A percentile compares a stretch with the other conserved stretches of the same genome.
Conservation (phyloP, 2,888 invertebrate species). For the Chouioia cunea region DNA sequence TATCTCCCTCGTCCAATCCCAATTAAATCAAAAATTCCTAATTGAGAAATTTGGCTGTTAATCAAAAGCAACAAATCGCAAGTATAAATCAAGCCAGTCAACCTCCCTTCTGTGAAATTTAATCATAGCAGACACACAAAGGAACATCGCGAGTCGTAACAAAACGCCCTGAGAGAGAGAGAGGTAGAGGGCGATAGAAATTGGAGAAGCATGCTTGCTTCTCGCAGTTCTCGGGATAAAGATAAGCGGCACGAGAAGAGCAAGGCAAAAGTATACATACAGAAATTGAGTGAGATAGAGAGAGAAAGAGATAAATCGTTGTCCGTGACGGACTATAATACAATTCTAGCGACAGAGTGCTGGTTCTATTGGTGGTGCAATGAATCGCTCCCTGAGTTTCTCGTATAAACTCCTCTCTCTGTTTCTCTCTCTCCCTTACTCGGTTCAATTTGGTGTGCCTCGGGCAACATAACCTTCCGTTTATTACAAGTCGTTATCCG, state of each 20-base stretch:
- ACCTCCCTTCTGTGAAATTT: too few species aligned
- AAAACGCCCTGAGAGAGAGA: too few species aligned
- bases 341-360: slow-evolving; percentile 24
- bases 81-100: too few species aligned
- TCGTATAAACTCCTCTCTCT: slow-evolving; percentile 27
- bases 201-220: too few species aligned
- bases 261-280: background rate
- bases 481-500: slow-evolving; percentile 53
- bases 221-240: background rate
- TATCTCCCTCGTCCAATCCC: too few species aligned
- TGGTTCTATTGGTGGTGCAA: slow-evolving; percentile 60
- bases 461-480: slow-evolving; percentile 50
- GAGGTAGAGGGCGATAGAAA: too few species aligned
- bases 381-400: slow-evolving; percentile 57
- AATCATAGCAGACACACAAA: too few species aligned
- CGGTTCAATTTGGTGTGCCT: slow-evolving; percentile 49
- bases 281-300: slow-evolving; percentile 3
- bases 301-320: slow-evolving; percentile 1
- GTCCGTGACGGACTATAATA: slow-evolving; percentile 6
- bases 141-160: too few species aligned
- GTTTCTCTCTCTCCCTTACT: slow-evolving; percentile 47
- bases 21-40: too few species aligned
- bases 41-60: too few species aligned
- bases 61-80: too few species aligned
- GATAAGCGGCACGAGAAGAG: background rate